These are phyloP conservation scores for Arctopsyche grandis DNA, from an alignment of 1,140 invertebrate genomes.

Conservation along the genomic window DNA sequence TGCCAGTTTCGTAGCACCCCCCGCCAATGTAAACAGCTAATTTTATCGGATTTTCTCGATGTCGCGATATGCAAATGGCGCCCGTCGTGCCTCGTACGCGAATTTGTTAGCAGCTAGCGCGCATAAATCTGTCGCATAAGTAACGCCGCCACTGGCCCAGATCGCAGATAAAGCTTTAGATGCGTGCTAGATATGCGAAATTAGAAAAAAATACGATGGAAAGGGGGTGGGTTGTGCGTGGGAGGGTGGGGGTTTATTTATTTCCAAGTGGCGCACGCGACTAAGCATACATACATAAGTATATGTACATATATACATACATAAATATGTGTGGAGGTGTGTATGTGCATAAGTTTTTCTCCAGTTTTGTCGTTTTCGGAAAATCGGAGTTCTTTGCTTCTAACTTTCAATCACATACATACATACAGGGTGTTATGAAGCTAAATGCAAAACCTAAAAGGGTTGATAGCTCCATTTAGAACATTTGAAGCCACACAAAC, in stretches of 20 bases:
- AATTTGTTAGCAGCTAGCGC: slow-evolving; percentile 12
- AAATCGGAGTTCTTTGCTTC: too few relatives aligned
- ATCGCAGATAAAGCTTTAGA: too few relatives aligned
- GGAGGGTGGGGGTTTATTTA: background rate
- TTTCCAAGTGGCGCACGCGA: background rate
- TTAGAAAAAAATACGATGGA: background rate
- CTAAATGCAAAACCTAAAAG: too few relatives aligned
- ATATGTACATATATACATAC: too few relatives aligned
- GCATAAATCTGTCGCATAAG: slow-evolving; percentile 16
- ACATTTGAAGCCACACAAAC: too few relatives aligned
- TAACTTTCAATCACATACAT: too few relatives aligned
- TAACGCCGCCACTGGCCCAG: background rate
- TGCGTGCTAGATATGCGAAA: background rate
- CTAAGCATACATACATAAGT: too few relatives aligned
- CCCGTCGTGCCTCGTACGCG: background rate
- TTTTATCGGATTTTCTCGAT: slow-evolving; percentile 38
- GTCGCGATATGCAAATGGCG: slow-evolving; percentile 34
- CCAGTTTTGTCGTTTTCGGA: too few relatives aligned
- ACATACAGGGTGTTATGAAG: too few relatives aligned
- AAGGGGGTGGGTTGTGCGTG: background rate
- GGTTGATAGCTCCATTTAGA: too few relatives aligned
- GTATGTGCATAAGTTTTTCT: too few relatives aligned
- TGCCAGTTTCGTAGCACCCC: background rate
- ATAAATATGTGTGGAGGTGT: too few relatives aligned
- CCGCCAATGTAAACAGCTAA: slow-evolving; percentile 33